Evolutionary conservation across 2,113 vertebrate genomes (phyloP), one percentile per base, ranked within the genome.

Genomic region (Tetrax tetrax): DNA sequence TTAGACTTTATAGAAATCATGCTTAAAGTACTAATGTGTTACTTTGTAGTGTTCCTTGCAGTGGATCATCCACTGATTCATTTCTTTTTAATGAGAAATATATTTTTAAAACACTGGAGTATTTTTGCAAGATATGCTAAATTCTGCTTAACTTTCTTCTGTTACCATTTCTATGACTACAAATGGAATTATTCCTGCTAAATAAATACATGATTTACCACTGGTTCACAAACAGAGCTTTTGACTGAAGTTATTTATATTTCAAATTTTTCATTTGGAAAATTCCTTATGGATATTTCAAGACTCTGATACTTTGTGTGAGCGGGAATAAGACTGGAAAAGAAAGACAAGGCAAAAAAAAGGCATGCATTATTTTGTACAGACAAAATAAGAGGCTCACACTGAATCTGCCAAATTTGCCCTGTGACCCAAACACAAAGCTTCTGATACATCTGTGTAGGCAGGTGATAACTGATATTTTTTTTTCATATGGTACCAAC

Each of bases 391-490:
- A 77, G 37, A 66, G 4, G 15, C 4, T 51, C 2, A 13, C 0
- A 0, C 2, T 43, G 4, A n/a, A 28, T 41, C 22, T 79, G 15
- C 0, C 47, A 5, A 12, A 2, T 77, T 37, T 37, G 16, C 35
- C 57, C 12, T 70, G 16, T 57, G 29, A 8, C 22, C 28, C 94
- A n/a, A 45, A 37, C 28, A 57, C 28, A 71, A 59, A 66, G 6
- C 11, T 80, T 43, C 68, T 66, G 37, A 47, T 33, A 23, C 2
- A 25, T 27, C 35, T 74, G 16, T 50, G 20, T 37, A 20, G 31
- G 28, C 22, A 64, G 38, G 28, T 37, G 48, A 33, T 10, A 69
- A 68, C 60, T 15, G 9, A 38, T 37, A 2, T 4, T 7, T 50
- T 41, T 59, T 59, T 93, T 41, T 79, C 9, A n/a, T 45, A 27